Percentiles rank a stretch among this genome's conserved stretches.
Evolutionary conservation across 2,888 invertebrate genomes (phyloP).

Genomic region (Notocelia uddmanniana): DNA sequence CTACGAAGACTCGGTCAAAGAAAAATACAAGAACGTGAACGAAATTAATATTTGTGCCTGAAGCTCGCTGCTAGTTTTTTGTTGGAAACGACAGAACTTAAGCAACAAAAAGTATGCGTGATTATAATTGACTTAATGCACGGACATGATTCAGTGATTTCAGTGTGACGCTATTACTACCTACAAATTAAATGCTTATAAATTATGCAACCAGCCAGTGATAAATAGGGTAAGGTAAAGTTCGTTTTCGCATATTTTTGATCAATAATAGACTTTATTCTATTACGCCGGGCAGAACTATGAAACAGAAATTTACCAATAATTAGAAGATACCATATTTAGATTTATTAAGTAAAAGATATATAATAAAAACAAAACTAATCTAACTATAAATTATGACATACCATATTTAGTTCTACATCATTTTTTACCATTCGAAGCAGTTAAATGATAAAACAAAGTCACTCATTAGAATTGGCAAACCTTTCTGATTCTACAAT

Average conservation of each 20-base stretch:
- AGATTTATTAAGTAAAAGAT: too few species aligned
- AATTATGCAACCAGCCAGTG: too few species aligned
- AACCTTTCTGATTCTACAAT: slow-evolving; percentile 34
- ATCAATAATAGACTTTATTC: too few species aligned
- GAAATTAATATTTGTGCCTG: slow-evolving; percentile 36
- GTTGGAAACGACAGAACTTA: slow-evolving; percentile 3
- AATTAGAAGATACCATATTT: too few species aligned
- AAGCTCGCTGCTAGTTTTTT: slow-evolving; percentile 24
- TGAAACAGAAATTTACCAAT: too few species aligned
- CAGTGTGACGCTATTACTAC: not conserved
- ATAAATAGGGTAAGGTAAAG: too few species aligned
- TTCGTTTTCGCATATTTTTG: too few species aligned
- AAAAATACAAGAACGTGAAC: slow-evolving; percentile 42
- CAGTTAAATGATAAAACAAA: not conserved
- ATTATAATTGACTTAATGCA: not conserved
- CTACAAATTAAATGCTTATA: not conserved
- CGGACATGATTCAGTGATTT: not conserved
- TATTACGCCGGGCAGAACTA: too few species aligned
- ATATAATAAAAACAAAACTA: too few species aligned
- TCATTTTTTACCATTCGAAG: not conserved
- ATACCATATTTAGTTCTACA: not conserved
- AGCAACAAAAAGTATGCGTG: not conserved
- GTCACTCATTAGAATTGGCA: slow-evolving; percentile 1
- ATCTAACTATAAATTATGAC: too few species aligned
- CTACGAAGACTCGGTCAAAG: slow-evolving; percentile 36